A percentile compares a stretch with the other conserved stretches of the same genome.
These are phyloP conservation scores for Saccostrea cuccullata DNA, from an alignment of 1,140 invertebrate genomes.

Conservation along the genomic window DNA sequence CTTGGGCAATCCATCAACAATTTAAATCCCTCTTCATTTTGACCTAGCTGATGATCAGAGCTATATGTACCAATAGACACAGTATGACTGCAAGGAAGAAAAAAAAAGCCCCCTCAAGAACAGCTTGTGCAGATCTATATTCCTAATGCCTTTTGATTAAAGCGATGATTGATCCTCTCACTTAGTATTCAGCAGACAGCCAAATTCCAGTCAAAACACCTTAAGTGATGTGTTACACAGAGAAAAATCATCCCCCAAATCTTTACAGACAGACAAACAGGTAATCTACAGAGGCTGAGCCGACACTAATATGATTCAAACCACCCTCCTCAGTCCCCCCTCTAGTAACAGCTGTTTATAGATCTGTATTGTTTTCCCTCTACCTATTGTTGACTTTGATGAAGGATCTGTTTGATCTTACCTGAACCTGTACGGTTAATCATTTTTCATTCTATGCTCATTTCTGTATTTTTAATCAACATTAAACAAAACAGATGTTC, in stretches of 20 bases:
- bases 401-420: too few species aligned
- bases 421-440: too few species aligned
- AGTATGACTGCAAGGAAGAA: not conserved
- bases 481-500: too few species aligned
- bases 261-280: not conserved
- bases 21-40: not conserved
- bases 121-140: conserved; percentile 7
- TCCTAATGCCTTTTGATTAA: not conserved
- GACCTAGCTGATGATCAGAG: not conserved
- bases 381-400: too few species aligned
- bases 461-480: too few species aligned
- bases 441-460: too few species aligned
- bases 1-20: not conserved
- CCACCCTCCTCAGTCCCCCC: not conserved
- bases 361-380: not conserved
- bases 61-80: not conserved
- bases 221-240: not conserved
- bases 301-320: not conserved
- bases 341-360: not conserved
- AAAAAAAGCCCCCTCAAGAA: not conserved
- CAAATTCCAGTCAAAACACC: not conserved
- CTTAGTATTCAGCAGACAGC: not conserved
- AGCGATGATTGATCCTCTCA: conserved; percentile 4
- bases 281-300: not conserved
- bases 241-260: not conserved